phyloP scores from a whole-genome alignment of 1,140 invertebrate genomes.

The Pachypsylla venusta region DNA sequence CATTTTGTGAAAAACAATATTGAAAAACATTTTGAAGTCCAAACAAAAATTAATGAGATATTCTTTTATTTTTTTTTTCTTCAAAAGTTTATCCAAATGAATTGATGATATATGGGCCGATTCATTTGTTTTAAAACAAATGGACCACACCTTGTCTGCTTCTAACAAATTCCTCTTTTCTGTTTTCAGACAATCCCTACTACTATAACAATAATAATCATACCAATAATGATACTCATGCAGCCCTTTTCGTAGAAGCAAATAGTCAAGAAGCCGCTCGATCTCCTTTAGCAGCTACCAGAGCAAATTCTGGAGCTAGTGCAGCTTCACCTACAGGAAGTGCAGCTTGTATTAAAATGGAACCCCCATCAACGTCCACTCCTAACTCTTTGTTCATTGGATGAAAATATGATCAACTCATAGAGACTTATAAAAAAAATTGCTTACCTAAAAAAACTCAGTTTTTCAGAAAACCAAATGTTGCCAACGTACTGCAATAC shows the following conservation, averaged over 20 bases:
- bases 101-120: neutral
- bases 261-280: constrained; percentile 33
- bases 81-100: neutral
- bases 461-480: no score
- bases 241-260: constrained; percentile 21
- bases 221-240: constrained; percentile 30
- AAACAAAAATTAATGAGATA: neutral
- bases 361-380: neutral
- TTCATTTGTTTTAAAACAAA: neutral
- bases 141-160: neutral
- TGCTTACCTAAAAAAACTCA: no score
- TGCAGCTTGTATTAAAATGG: constrained; percentile 31
- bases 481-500: no score
- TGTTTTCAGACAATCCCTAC: constrained; percentile 27
- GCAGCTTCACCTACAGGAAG: constrained; percentile 55
- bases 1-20: no score
- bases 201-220: constrained; percentile 45
- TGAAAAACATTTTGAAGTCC: no score
- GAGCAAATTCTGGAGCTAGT: constrained; percentile 50
- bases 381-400: neutral
- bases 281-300: constrained; percentile 49
- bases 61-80: neutral
- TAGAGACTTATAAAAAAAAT: neutral
- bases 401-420: neutral
- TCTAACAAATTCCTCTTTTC: constrained; percentile 12